Evolutionary conservation across 2,113 vertebrate genomes (phyloP), one percentile per base, ranked within the genome.

Genomic region (Nycticorax nycticorax): DNA sequence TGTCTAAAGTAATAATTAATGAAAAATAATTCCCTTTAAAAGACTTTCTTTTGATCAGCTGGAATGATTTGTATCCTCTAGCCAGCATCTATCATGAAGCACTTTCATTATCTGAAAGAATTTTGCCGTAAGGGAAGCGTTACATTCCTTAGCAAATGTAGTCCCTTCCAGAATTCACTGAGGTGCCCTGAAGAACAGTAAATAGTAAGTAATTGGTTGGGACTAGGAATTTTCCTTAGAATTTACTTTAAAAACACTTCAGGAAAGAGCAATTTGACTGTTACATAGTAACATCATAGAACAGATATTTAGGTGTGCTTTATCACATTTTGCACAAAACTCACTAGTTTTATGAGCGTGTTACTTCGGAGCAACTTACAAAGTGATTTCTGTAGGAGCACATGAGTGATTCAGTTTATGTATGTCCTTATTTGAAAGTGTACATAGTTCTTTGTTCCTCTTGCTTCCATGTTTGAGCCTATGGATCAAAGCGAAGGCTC

Each of bases 91-190:
- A 5, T 90, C 45, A 18, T 88, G 74, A n/a, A 80, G n/a, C 32
- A 84, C 30, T 93, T 88, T 41, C 20, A 83, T 90, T 92, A 87
- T 88, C 67, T 64, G 72, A 56, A 93, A 71, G 47, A 92, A 64
- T 90, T 93, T 83, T 92, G 79, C 79, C 39, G 3, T 50, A 20
- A 86, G 85, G 90, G 88, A 91, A 80, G 55, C 88, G 47, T 93
- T 86, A 68, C 83, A 84, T 95, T 94, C 92, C 43, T 74, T 71
- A 63, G 72, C 47, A 89, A 92, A 47, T 33, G 16, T 5, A 45
- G 6, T 23, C 26, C 87, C 56, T 79, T 85, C 71, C 55, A 69
- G 85, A 88, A 80, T 66, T 89, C 63, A 30, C 69, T 47, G 55
- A 33, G 53, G 71, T 97, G 63, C 64, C 43, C 73, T 32, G 59